phyloP scores from a whole-genome alignment of 2,888 invertebrate species.

The Thalpophila matura region DNA sequence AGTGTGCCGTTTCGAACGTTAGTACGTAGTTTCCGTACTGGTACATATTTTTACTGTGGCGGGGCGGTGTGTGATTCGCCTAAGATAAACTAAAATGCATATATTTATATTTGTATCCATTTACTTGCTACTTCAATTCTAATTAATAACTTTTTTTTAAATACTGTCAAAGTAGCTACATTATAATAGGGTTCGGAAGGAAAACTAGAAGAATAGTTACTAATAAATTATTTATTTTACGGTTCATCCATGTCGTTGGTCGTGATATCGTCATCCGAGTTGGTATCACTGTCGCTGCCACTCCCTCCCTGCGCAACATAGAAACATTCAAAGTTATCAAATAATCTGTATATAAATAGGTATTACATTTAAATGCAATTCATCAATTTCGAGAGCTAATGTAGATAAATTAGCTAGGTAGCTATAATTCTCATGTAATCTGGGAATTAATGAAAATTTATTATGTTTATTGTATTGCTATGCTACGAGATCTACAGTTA shows the following conservation, averaged over 20 bases:
- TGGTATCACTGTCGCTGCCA: conserved; percentile 74
- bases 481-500: conserved; percentile 5
- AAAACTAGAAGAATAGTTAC: conserved; percentile 5
- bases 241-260: conserved; percentile 46
- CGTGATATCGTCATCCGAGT: conserved; percentile 71
- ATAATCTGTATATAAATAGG: neutral
- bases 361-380: neutral
- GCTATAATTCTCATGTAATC: conserved; percentile 11
- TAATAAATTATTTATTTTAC: conserved; percentile 30
- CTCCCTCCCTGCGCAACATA: conserved; percentile 60
- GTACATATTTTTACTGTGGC: too few species aligned
- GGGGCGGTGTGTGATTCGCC: too few species aligned
- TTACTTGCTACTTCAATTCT: too few species aligned
- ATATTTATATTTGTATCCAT: too few species aligned
- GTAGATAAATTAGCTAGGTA: neutral
- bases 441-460: conserved; percentile 13
- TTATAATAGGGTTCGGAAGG: neutral
- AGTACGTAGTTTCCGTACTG: too few species aligned
- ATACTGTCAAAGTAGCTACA: too few species aligned
- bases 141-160: too few species aligned
- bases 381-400: conserved; percentile 11
- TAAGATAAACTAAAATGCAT: too few species aligned
- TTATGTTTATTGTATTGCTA: conserved; percentile 13
- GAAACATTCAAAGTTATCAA: conserved; percentile 2
- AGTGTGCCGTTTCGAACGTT: too few species aligned